phyloP scores from a whole-genome alignment of 2,797 vertebrate genomes.

The Liparis tanakae region DNA sequence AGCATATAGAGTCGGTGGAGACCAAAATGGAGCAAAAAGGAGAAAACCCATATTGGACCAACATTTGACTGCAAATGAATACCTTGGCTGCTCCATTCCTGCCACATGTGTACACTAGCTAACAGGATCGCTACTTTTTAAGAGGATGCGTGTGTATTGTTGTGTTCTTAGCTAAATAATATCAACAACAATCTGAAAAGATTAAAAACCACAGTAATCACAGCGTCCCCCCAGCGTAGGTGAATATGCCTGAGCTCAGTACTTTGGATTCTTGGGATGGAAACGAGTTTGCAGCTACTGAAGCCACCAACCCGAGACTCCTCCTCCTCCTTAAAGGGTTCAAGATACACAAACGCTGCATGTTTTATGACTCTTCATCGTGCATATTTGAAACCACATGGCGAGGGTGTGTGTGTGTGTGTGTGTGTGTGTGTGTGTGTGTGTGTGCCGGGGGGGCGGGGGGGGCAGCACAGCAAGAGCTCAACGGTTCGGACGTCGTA shows the following conservation, averaged over 20 bases:
- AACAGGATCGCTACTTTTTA: not conserved
- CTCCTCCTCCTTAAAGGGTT: too few species aligned
- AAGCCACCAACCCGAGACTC: too few species aligned
- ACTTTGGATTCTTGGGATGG: constrained; percentile 46
- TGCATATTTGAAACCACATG: constrained; percentile 42
- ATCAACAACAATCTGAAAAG: not conserved
- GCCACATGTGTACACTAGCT: not conserved
- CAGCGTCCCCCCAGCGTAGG: not conserved
- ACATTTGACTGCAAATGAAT: constrained; percentile 2
- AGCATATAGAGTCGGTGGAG: not conserved
- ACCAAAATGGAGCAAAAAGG: not conserved
- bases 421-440: too few species aligned
- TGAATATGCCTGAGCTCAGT: not conserved
- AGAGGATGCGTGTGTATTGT: not conserved
- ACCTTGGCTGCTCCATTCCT: not conserved
- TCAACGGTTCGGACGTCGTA: constrained; percentile 58
- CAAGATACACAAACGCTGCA: constrained; percentile 23
- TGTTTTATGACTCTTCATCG: constrained; percentile 22
- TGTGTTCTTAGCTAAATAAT: not conserved
- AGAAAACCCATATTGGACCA: not conserved
- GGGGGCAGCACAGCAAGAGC: constrained; percentile 58
- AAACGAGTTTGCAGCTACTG: constrained; percentile 35
- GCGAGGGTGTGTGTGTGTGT: too few species aligned
- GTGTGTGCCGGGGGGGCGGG: too few species aligned
- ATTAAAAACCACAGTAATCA: not conserved